These are phyloP conservation scores for Lutraria rhynchaena DNA, from an alignment of 1,140 invertebrate genomes.

Conservation along the genomic window DNA sequence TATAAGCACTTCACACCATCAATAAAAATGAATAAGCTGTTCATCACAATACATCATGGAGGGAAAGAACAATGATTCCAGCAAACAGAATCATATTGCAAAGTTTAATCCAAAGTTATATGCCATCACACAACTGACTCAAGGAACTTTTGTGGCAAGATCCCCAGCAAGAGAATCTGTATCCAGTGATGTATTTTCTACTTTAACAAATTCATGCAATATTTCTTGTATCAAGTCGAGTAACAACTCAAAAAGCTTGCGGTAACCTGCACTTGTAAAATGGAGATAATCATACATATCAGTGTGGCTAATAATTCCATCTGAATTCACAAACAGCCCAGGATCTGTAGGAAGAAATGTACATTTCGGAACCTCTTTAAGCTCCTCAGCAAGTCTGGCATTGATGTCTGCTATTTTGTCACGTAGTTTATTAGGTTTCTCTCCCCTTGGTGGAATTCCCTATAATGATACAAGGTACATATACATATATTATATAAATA, in stretches of 20 bases:
- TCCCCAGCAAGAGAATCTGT: slow-evolving; percentile 71
- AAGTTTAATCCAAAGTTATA: too few relatives aligned
- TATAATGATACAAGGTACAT: too few relatives aligned
- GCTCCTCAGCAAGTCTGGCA: slow-evolving; percentile 86
- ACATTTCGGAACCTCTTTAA: slow-evolving; percentile 85
- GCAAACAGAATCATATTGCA: too few relatives aligned
- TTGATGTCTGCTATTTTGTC: slow-evolving; percentile 90
- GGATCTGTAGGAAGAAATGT: slow-evolving; percentile 86
- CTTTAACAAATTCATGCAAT: slow-evolving; percentile 77
- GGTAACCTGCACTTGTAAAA: slow-evolving; percentile 91
- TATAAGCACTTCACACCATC: too few relatives aligned
- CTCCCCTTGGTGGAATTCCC: slow-evolving; percentile 92
- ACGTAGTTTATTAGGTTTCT: slow-evolving; percentile 90
- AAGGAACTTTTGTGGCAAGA: slow-evolving; percentile 58
- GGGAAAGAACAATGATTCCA: too few relatives aligned
- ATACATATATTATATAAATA: too few relatives aligned
- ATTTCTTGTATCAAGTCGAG: slow-evolving; percentile 80
- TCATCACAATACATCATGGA: too few relatives aligned
- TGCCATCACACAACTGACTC: slow-evolving; percentile 9
- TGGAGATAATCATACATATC: slow-evolving; percentile 96
- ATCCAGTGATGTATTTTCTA: slow-evolving; percentile 75
- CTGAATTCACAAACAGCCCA: slow-evolving; percentile 87
- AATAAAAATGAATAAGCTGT: too few relatives aligned
- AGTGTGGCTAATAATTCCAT: slow-evolving; percentile 91
- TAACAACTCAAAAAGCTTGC: slow-evolving; percentile 84